Evolutionary conservation across 2,797 vertebrate genomes (phyloP).

Genomic region (Manis pentadactyla): DNA sequence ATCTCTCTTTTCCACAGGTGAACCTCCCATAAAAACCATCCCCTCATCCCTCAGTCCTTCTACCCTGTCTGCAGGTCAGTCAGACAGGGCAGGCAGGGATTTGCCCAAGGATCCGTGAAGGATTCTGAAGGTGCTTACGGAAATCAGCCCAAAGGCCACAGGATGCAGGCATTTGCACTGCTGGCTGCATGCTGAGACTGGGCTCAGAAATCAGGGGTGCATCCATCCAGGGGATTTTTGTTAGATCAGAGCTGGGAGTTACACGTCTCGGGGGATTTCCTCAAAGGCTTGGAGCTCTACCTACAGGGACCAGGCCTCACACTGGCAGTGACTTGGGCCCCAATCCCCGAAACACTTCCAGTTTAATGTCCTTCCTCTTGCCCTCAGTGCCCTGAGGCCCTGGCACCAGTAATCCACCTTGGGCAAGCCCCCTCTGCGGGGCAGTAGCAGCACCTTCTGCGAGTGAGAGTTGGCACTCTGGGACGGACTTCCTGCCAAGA

Average conservation of each 20-base stretch:
- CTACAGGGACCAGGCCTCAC: not conserved
- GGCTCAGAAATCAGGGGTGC: not conserved
- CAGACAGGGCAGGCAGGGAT: not conserved
- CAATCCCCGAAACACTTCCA: not conserved
- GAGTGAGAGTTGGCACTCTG: not conserved
- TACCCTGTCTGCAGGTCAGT: not conserved
- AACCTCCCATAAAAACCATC: not conserved
- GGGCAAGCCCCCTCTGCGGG: no score
- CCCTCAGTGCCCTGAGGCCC: accelerated
- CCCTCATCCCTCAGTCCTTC: not conserved
- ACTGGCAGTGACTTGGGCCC: accelerated
- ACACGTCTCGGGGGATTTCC: accelerated
- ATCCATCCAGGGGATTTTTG: not conserved
- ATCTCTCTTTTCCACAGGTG: not conserved
- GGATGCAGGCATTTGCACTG: not conserved
- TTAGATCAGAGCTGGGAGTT: not conserved
- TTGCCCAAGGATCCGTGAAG: not conserved
- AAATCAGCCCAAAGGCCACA: not conserved
- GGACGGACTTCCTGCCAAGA: not conserved
- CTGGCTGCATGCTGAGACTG: not conserved
- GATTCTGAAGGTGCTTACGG: not conserved
- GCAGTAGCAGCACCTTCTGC: not conserved
- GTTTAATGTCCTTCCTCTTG: not conserved
- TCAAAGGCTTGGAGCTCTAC: not conserved
- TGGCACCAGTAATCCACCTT: accelerated